Conservation (phyloP, 1,140 invertebrate species). For the Neodiprion pinetum region DNA sequence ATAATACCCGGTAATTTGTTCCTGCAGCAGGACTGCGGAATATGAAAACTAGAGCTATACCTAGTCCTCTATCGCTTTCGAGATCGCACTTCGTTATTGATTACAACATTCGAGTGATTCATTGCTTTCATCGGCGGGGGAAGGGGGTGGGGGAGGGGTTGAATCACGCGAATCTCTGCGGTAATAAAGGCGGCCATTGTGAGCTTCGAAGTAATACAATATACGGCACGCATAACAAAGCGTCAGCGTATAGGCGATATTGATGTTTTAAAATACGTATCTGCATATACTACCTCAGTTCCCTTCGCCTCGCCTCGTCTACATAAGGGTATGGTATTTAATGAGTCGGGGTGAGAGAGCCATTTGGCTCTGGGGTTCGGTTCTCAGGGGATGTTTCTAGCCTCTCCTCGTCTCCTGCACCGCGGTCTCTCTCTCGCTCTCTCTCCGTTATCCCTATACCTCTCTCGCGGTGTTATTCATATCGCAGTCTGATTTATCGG, state of each 20-base stretch:
- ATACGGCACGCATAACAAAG: constrained; percentile 49
- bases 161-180: constrained; percentile 12
- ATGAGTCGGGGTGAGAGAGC: constrained; percentile 50
- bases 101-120: constrained; percentile 52
- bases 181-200: constrained; percentile 40
- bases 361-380: constrained; percentile 25
- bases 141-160: constrained; percentile 20
- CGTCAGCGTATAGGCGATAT: constrained; percentile 51
- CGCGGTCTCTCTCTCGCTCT: constrained; percentile 23
- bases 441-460: constrained; percentile 23
- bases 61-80: background rate
- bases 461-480: constrained; percentile 20
- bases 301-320: constrained; percentile 10
- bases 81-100: constrained; percentile 37
- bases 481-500: constrained; percentile 54
- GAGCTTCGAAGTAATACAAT: constrained; percentile 54
- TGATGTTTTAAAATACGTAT: constrained; percentile 57
- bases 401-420: constrained; percentile 30
- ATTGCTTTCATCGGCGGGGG: constrained; percentile 42
- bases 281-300: constrained; percentile 44
- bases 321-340: constrained; percentile 51
- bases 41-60: background rate
- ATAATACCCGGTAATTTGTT: background rate
- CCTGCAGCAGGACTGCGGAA: background rate
- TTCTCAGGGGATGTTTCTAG: constrained; percentile 43